Evolutionary conservation across 2,888 invertebrate species (phyloP).

Genomic region (Adelognathus sp.): DNA sequence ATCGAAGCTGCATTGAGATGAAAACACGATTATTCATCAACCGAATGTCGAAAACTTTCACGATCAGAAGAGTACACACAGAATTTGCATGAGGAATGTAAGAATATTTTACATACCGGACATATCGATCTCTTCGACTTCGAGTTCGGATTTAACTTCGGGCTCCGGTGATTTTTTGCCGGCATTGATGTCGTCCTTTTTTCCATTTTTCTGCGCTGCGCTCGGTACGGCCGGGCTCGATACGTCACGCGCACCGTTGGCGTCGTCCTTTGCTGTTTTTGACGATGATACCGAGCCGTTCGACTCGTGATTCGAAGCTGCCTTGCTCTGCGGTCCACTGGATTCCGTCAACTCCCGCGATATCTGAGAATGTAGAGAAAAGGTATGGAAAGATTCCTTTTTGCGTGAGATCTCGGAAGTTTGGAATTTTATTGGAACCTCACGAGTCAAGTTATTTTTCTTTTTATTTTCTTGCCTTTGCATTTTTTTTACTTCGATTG

Average conservation of each 20-base stretch:
- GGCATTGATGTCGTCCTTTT: conserved; percentile 74
- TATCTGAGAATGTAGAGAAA: conserved; percentile 4
- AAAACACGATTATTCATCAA: conserved; percentile 24
- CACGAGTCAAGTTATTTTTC: too few relatives aligned
- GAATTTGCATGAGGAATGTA: too few relatives aligned
- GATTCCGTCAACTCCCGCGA: conserved; percentile 40
- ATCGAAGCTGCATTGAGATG: conserved; percentile 83
- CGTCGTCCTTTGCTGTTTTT: conserved; percentile 68
- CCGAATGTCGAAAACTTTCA: neutral
- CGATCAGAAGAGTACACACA: too few relatives aligned
- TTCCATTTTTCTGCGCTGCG: conserved; percentile 63
- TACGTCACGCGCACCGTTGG: conserved; percentile 66
- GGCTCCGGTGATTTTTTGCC: conserved; percentile 72
- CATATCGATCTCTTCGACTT: conserved; percentile 83
- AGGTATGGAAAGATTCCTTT: neutral
- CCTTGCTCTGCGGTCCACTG: conserved; percentile 32
- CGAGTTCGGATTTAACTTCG: conserved; percentile 73
- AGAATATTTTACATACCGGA: conserved; percentile 83
- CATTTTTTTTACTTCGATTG: too few relatives aligned
- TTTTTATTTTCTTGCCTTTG: too few relatives aligned
- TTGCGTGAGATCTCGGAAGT: neutral
- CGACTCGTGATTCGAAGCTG: conserved; percentile 54
- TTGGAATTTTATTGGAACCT: too few relatives aligned
- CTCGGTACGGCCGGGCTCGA: conserved; percentile 54
- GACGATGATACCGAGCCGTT: conserved; percentile 52